Percentiles rank a stretch among this genome's conserved stretches.
phyloP scores from a whole-genome alignment of 2,113 vertebrate genomes.

The Lethenteron camtschaticum region DNA sequence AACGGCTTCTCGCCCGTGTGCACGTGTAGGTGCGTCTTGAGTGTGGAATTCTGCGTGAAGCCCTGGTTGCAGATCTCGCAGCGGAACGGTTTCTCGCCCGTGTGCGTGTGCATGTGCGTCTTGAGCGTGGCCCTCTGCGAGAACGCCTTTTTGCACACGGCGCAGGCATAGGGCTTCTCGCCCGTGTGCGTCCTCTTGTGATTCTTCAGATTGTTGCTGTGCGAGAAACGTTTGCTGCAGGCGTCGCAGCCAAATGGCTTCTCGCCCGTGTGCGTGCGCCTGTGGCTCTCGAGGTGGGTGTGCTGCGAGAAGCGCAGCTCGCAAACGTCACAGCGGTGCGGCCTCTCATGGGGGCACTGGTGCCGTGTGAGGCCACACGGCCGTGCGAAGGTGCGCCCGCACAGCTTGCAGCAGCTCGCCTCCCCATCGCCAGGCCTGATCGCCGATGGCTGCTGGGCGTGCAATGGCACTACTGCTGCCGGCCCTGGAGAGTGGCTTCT shows the following conservation, averaged over 20 bases:
- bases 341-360: neutral
- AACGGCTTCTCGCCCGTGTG: conserved; percentile 3
- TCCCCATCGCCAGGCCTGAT: too few relatives aligned
- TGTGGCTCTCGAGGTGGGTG: neutral
- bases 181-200: neutral
- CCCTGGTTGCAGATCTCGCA: neutral
- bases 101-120: conserved; percentile 4
- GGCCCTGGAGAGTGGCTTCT: too few relatives aligned
- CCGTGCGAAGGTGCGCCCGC: too few relatives aligned
- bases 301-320: neutral
- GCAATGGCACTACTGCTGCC: too few relatives aligned
- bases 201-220: neutral
- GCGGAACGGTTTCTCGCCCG: neutral
- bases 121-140: neutral
- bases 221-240: neutral
- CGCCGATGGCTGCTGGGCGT: too few relatives aligned
- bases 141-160: conserved; percentile 6
- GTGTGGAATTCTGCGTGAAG: neutral
- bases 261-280: conserved; percentile 3
- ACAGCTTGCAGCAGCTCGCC: too few relatives aligned
- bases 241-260: neutral
- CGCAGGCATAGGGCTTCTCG: conserved; percentile 1
- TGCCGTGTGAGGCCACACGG: too few relatives aligned
- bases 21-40: neutral
- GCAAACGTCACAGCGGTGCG: neutral